Percentiles rank a stretch among this genome's conserved stretches.
Evolutionary conservation across 2,888 invertebrate species (phyloP).

Genomic region (Suillia variegata): DNA sequence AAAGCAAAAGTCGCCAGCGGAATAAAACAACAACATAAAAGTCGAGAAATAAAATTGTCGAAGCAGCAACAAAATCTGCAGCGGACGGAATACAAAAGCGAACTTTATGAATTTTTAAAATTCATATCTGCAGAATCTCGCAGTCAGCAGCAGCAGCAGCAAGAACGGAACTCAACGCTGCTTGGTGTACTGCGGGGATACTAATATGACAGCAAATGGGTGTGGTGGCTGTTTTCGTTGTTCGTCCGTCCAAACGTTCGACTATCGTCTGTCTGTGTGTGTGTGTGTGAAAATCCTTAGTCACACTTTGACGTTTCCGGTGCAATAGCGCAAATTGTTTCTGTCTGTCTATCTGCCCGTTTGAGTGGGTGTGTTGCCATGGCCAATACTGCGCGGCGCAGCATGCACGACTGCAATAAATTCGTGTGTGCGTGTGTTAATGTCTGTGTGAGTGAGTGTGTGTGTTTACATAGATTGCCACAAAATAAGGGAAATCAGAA

Average conservation of each 20-base stretch:
- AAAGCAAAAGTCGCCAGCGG: too few species aligned
- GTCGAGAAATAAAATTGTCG: too few species aligned
- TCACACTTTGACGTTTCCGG: conserved; percentile 33
- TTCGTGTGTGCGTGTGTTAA: not conserved
- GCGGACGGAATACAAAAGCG: conserved; percentile 1
- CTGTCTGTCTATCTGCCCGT: not conserved
- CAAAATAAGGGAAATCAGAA: conserved; percentile 38
- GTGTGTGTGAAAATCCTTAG: conserved; percentile 31
- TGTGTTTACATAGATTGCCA: conserved; percentile 22
- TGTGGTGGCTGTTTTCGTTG: conserved; percentile 2
- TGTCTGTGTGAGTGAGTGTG: conserved; percentile 12
- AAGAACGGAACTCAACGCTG: too few species aligned
- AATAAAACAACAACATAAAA: too few species aligned
- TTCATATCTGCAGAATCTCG: conserved; percentile 22
- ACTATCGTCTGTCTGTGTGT: conserved; percentile 10
- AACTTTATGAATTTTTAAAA: conserved; percentile 31
- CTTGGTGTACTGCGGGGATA: too few species aligned
- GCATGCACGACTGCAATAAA: conserved; percentile 15
- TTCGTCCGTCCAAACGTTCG: not conserved
- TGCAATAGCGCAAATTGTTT: conserved; percentile 20
- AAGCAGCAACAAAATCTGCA: not conserved
- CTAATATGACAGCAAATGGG: too few species aligned
- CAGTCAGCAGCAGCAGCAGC: too few species aligned
- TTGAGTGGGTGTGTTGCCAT: conserved; percentile 19
- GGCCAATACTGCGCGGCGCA: conserved; percentile 11